Conservation (phyloP, 2,888 invertebrate species). For the Lissonota sp. region DNA sequence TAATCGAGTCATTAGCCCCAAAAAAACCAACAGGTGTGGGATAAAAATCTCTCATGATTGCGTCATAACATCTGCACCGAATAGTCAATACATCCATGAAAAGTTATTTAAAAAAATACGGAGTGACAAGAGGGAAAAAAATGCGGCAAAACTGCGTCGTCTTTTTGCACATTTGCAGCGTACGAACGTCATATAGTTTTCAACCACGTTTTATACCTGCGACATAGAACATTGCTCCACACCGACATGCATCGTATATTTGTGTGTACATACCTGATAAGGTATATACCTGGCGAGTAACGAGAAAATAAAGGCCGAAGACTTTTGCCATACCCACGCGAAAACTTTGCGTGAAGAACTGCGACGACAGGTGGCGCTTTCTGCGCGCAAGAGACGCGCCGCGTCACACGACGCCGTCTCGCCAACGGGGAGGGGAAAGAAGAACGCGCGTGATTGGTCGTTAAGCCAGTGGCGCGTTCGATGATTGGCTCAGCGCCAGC, state of each 20-base stretch:
- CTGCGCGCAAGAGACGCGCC: too few species aligned
- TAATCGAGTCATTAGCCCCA: constrained; percentile 39
- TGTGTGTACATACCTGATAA: too few species aligned
- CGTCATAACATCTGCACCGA: neutral
- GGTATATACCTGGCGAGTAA: too few species aligned
- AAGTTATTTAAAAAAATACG: too few species aligned
- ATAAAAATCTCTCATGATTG: neutral
- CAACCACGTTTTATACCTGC: neutral
- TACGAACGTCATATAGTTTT: neutral
- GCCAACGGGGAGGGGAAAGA: neutral
- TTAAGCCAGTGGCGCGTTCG: constrained; percentile 28
- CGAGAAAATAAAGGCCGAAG: too few species aligned
- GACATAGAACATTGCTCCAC: too few species aligned
- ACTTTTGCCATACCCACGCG: neutral
- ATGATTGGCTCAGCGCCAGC: constrained; percentile 52
- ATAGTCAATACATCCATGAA: too few species aligned
- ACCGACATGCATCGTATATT: too few species aligned
- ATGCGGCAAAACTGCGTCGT: neutral
- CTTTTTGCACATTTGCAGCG: neutral
- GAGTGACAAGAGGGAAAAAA: too few species aligned
- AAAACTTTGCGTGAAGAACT: neutral
- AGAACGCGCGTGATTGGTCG: constrained; percentile 25
- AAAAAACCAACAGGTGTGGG: constrained; percentile 25
- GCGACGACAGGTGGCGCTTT: constrained; percentile 48
- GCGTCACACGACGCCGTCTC: too few species aligned